Evolutionary conservation across 2,888 invertebrate genomes (phyloP).

Genomic region (Eupithecia exiguata): DNA sequence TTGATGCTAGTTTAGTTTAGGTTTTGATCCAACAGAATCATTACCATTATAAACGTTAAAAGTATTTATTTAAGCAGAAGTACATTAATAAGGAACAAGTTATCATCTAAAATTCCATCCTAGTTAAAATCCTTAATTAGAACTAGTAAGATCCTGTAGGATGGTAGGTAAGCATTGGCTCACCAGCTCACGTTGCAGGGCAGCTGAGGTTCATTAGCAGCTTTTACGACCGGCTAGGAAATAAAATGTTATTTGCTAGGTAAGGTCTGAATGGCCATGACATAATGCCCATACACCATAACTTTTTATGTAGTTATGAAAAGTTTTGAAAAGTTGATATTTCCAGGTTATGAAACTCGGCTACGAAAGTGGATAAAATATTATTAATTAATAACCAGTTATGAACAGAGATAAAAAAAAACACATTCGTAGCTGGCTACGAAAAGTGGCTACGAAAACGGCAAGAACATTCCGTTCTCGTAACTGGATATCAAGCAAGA

Average conservation of each 20-base stretch:
- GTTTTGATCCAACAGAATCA: neutral
- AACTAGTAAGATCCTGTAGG: slow-evolving; percentile 14
- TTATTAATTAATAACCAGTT: too few relatives aligned
- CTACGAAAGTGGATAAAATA: too few relatives aligned
- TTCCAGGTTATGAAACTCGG: too few relatives aligned
- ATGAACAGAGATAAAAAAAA: too few relatives aligned
- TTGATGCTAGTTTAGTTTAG: too few relatives aligned
- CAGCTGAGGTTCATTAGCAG: slow-evolving; percentile 4
- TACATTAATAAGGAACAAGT: neutral
- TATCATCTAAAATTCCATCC: neutral
- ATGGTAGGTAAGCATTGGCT: neutral
- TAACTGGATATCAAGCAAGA: too few relatives aligned
- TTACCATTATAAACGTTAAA: neutral
- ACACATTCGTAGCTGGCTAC: too few relatives aligned
- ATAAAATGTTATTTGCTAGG: slow-evolving; percentile 9
- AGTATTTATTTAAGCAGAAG: neutral
- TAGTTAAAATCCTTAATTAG: neutral
- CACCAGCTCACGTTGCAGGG: neutral
- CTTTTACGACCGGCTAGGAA: slow-evolving; percentile 18
- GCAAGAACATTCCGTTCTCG: too few relatives aligned
- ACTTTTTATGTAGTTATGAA: too few relatives aligned
- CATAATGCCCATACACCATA: too few relatives aligned
- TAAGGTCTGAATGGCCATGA: neutral
- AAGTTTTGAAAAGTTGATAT: too few relatives aligned
- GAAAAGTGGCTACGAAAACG: too few relatives aligned